Conservation (phyloP, 2,797 vertebrate species). For the Coregonus ussuriensis region DNA sequence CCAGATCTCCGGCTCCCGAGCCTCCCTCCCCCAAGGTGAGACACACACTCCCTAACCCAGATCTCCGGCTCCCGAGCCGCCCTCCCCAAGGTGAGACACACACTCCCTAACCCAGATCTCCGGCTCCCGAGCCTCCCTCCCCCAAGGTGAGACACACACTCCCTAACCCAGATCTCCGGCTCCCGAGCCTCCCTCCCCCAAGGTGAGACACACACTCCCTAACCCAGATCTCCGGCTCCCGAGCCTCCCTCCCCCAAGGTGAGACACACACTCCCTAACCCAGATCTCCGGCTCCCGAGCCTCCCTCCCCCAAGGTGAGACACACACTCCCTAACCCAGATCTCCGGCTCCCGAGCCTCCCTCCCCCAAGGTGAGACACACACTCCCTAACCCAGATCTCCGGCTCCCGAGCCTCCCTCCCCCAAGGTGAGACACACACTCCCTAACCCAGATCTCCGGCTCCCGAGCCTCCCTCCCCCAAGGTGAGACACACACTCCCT, state of each 20-base stretch:
- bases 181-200: conserved; percentile 46
- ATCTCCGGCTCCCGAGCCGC: too few species aligned
- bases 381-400: background rate
- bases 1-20: conserved; percentile 96
- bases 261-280: conserved; percentile 24
- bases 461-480: conserved; percentile 95
- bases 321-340: conserved; percentile 84
- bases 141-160: conserved; percentile 82
- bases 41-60: background rate
- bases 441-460: conserved; percentile 91
- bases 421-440: conserved; percentile 80
- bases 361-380: conserved; percentile 89
- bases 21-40: conserved; percentile 95
- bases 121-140: conserved; percentile 93
- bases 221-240: conserved; percentile 51
- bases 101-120: conserved; percentile 88
- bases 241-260: conserved; percentile 98
- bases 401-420: too few species aligned
- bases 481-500: conserved; percentile 74
- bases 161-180: background rate
- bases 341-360: conserved; percentile 94
- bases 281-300: background rate
- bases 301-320: conserved; percentile 80
- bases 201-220: conserved; percentile 75
- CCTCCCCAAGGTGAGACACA: conserved; percentile 79